A percentile compares a stretch with the other conserved stretches of the same genome.
These are phyloP conservation scores for Drosophila stalkeri DNA, from an alignment of 2,888 invertebrate genomes.

Conservation along the genomic window DNA sequence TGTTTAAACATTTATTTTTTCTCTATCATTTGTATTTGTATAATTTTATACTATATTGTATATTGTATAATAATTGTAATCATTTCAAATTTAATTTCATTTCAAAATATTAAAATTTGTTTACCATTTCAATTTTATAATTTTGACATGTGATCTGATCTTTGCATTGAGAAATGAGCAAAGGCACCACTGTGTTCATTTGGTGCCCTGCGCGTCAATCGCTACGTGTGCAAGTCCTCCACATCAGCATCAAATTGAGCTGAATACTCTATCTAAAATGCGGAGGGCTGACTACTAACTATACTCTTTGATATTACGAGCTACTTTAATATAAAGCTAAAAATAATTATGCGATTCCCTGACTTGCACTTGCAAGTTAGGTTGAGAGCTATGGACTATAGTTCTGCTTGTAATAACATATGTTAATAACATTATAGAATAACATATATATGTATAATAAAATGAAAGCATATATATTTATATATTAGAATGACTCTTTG, in stretches of 20 bases:
- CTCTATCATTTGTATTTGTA: too few species aligned
- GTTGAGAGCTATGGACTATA: neutral
- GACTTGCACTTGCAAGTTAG: neutral
- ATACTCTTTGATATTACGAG: neutral
- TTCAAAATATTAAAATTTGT: too few species aligned
- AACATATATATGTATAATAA: too few species aligned
- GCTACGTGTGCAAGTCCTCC: constrained; percentile 1
- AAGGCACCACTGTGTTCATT: neutral
- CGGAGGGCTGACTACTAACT: neutral
- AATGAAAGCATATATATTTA: neutral
- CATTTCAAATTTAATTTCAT: too few species aligned
- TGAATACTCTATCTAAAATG: constrained; percentile 1
- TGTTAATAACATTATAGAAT: neutral
- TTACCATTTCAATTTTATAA: neutral
- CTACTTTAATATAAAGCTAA: neutral
- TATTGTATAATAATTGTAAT: too few species aligned
- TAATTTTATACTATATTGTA: too few species aligned
- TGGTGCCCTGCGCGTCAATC: constrained; percentile 12
- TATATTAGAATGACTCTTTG: neutral
- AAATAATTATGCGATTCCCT: neutral
- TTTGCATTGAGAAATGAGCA: neutral
- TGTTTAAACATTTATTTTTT: too few species aligned
- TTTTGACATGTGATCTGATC: neutral
- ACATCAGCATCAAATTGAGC: constrained; percentile 7
- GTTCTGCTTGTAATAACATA: neutral